Evolutionary conservation across 1,140 invertebrate genomes (phyloP), one percentile per base, ranked within the genome.

Genomic region (Neuroterus valhalla): DNA sequence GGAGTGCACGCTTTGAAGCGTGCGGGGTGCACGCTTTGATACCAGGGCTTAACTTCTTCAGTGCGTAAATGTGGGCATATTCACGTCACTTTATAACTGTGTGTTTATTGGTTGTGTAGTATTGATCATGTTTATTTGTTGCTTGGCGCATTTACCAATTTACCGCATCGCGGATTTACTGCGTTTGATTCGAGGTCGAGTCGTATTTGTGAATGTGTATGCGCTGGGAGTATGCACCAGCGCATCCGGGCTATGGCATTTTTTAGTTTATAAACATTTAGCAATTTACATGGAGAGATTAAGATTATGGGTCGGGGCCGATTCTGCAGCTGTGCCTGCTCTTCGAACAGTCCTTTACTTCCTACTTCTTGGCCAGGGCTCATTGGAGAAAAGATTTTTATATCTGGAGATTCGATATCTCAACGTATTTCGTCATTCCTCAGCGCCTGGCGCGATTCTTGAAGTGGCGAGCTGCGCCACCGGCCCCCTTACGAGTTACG

Each of bases 201-300:
- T 90, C 89, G 88, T 90, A 89, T 89, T 90, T 90, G 89, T 89
- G 84, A 90, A 78, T 90, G 89, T 90, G 88, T 90, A 90, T 90
- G 89, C 89, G 85, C 89, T 90, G 89, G 89, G 89, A 90, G 89
- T 90, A 90, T 90, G 82, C 89, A 90, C 89, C 89, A 90, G 89
- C 88, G 88, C 89, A 90, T 90, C 89, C 89, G 89, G 89, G 89
- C 89, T 90, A 90, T 90, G 89, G 89, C 89, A 90, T 89, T 89
- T 87, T 86, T 89, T 90, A 89, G 86, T 89, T 89, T 90, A 88
- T 89, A 89, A 90, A 90, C 89, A 90, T 90, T 90, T 90, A 90
- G 89, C 89, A 88, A 90, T 90, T 90, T 90, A 90, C 89, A 90
- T 90, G 89, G 89, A 90, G 85, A 90, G 89, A 90, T 90, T 90